Conservation (phyloP, 2,113 vertebrate genomes). For the Pantherophis guttatus region DNA sequence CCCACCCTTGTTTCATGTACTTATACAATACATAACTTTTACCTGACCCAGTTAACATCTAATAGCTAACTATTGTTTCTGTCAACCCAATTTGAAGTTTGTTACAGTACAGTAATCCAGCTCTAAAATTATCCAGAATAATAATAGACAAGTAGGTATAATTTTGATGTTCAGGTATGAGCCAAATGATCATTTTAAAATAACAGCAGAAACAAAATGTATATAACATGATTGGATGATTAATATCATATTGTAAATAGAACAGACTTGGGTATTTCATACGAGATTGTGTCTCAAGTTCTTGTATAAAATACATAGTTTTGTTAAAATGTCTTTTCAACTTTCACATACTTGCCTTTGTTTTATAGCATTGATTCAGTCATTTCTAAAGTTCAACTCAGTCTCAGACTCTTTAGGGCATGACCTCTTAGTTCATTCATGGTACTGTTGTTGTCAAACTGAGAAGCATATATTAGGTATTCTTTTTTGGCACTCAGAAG, state of each 20-base stretch:
- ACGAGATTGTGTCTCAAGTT: not conserved
- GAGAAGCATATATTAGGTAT: constrained; percentile 14
- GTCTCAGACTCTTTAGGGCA: not conserved
- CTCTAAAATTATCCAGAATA: not conserved
- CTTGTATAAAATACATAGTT: not conserved
- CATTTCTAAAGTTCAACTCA: constrained; percentile 21
- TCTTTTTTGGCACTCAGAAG: constrained; percentile 12
- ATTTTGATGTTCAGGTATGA: constrained; percentile 36
- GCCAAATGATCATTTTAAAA: constrained; percentile 42
- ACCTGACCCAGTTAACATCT: not conserved
- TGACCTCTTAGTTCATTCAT: not conserved
- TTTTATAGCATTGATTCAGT: constrained; percentile 15
- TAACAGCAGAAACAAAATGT: constrained; percentile 46
- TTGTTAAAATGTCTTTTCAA: constrained; percentile 35
- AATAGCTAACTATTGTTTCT: not conserved
- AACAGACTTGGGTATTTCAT: constrained; percentile 11
- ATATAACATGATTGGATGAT: constrained; percentile 44
- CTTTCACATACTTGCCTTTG: constrained; percentile 33
- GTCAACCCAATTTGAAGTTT: not conserved
- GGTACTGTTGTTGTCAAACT: constrained; percentile 16
- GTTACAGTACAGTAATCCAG: not conserved
- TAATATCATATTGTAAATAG: constrained; percentile 11
- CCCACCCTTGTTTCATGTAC: not conserved
- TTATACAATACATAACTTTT: not conserved
- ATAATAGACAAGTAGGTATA: not conserved